Conservation (phyloP, 1,140 invertebrate genomes). For the Laupala kohalensis region DNA sequence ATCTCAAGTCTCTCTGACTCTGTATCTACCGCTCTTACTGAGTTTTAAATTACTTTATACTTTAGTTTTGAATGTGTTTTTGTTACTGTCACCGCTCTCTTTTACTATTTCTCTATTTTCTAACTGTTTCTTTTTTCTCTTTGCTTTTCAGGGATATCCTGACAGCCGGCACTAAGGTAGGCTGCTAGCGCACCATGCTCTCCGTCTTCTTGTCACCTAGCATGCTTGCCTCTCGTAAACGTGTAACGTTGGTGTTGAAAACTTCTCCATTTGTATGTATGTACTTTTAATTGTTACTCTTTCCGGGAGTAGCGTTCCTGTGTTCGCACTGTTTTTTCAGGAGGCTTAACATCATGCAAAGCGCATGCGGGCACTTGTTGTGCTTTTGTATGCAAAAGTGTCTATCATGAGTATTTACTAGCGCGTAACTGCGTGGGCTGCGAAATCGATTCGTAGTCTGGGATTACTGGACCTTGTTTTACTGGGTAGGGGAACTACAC, state of each 20-base stretch:
- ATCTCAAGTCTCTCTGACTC: neutral
- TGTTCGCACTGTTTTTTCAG: too few relatives aligned
- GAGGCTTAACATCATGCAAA: neutral
- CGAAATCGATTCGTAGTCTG: too few relatives aligned
- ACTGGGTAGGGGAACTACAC: too few relatives aligned
- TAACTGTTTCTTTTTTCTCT: neutral
- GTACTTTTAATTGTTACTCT: neutral
- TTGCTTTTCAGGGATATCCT: neutral
- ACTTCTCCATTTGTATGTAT: neutral
- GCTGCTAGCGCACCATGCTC: neutral
- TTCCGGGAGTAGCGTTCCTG: neutral
- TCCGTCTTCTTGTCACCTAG: neutral
- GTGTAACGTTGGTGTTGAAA: neutral
- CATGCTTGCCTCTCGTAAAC: neutral
- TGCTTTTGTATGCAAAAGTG: too few relatives aligned
- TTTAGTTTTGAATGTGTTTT: neutral
- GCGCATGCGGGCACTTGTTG: too few relatives aligned
- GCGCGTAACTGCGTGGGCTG: too few relatives aligned
- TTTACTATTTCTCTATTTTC: neutral
- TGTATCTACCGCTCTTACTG: neutral
- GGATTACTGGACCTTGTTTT: too few relatives aligned
- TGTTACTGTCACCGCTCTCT: neutral
- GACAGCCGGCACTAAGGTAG: neutral
- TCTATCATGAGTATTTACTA: too few relatives aligned
- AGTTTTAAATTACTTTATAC: neutral